Percentiles rank a stretch among this genome's conserved stretches.
Evolutionary conservation across 2,113 vertebrate species (phyloP).

Genomic region (Bos taurus): ARS-UCD2.0 NC_037357.1:127328001-127328500

Average conservation of each 20-base stretch:
- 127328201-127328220: not conserved
- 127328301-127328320: not conserved
- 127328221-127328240: not conserved
- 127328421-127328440: not conserved
- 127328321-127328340: not conserved
- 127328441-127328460: not conserved
- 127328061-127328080: not conserved
- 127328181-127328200: conserved; percentile 3
- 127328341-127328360: not conserved
- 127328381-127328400: not conserved
- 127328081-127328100: not conserved
- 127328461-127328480: not conserved
- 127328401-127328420: not conserved
- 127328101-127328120: not conserved
- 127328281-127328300: not conserved
- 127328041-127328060: not conserved
- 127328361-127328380: not conserved
- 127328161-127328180: conserved; percentile 5
- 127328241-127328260: not conserved
- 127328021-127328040: not conserved
- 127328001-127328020: conserved; percentile 19
- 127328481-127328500: not conserved
- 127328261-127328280: not conserved
- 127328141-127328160: conserved; percentile 15
- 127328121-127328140: conserved; percentile 22